These are phyloP conservation scores for Agrochola lychnidis DNA, from an alignment of 2,888 invertebrate genomes.

Conservation along the genomic window DNA sequence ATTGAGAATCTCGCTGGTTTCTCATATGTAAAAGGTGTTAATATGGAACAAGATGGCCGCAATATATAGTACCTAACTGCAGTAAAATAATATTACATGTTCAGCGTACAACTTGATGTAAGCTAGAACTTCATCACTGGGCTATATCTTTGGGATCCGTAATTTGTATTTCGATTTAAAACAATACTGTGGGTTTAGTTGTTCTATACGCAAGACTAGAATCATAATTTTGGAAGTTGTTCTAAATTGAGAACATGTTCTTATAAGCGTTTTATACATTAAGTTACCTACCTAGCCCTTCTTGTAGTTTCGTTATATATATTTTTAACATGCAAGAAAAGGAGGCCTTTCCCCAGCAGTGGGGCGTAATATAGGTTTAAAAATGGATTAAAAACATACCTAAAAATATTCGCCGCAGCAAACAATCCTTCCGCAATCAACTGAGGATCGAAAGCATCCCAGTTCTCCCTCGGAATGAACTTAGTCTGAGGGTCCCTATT, in stretches of 20 bases:
- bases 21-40: neutral
- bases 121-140: neutral
- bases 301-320: neutral
- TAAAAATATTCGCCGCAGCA: conserved; percentile 98
- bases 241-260: neutral
- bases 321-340: neutral
- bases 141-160: neutral
- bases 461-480: conserved; percentile 95
- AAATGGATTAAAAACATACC: conserved; percentile 80
- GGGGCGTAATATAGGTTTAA: neutral
- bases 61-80: neutral
- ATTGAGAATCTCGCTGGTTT: neutral
- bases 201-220: neutral
- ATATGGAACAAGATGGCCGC: neutral
- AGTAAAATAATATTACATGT: neutral
- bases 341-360: neutral
- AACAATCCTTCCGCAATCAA: conserved; percentile 97
- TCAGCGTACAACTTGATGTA: too few species aligned
- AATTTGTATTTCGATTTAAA: neutral
- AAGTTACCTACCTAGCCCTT: too few species aligned
- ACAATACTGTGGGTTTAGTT: neutral
- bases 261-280: neutral
- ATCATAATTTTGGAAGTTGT: neutral
- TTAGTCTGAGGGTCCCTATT: conserved; percentile 92
- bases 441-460: conserved; percentile 98